Evolutionary conservation across 2,888 invertebrate genomes (phyloP).

Genomic region (Sicus ferrugineus): DNA sequence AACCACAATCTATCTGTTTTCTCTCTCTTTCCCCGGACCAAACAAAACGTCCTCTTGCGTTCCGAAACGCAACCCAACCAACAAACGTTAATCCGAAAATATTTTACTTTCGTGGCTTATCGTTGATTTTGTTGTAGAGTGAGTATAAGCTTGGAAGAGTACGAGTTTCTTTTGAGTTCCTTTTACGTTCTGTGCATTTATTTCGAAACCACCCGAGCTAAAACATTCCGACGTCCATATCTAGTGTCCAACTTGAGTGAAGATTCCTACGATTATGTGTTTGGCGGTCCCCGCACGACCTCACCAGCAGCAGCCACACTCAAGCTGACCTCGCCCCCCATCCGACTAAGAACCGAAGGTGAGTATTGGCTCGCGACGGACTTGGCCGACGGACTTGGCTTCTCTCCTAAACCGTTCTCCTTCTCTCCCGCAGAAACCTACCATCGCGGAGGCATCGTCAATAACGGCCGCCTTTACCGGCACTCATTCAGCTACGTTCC

Average conservation of each 20-base stretch:
- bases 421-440: constrained; percentile 54
- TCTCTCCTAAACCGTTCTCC: neutral
- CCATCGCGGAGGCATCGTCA: constrained; percentile 58
- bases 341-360: constrained; percentile 65
- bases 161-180: constrained; percentile 27
- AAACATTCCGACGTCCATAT: too few relatives aligned
- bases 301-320: constrained; percentile 64
- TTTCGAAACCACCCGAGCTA: constrained; percentile 32
- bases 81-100: constrained; percentile 36
- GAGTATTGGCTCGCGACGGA: constrained; percentile 41
- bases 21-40: constrained; percentile 35
- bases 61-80: constrained; percentile 33
- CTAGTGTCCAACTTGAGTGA: constrained; percentile 66
- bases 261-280: constrained; percentile 67
- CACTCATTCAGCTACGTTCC: constrained; percentile 65
- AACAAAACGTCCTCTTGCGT: constrained; percentile 34
- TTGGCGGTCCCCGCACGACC: constrained; percentile 66
- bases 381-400: neutral
- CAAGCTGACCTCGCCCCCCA: constrained; percentile 66
- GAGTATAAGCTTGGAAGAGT: constrained; percentile 47
- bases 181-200: constrained; percentile 18
- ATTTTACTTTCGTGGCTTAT: constrained; percentile 54
- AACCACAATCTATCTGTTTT: constrained; percentile 48
- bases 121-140: constrained; percentile 59
- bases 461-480: constrained; percentile 64